phyloP scores from a whole-genome alignment of 2,113 vertebrate species.

The Leptobrachium leishanense region DNA sequence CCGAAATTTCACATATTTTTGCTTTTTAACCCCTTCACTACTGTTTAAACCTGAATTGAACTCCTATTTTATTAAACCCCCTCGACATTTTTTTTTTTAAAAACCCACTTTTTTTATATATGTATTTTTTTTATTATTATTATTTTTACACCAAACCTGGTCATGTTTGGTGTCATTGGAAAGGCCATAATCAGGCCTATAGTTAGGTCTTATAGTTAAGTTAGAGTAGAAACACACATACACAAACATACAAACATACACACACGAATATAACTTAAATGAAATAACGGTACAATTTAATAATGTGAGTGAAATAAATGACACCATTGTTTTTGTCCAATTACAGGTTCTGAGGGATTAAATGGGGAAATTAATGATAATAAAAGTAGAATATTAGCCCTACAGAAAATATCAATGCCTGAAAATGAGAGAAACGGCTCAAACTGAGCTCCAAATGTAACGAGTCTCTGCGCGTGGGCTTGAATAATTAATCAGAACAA shows the following conservation, averaged over 20 bases:
- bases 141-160: too few relatives aligned
- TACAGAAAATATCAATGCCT: constrained; percentile 9
- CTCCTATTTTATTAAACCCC: too few relatives aligned
- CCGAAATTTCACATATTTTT: neutral
- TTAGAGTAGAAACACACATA: too few relatives aligned
- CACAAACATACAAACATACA: too few relatives aligned
- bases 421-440: constrained; percentile 18
- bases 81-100: too few relatives aligned
- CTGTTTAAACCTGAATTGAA: neutral
- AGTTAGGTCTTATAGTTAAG: too few relatives aligned
- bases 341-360: constrained; percentile 1
- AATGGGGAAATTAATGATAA: neutral
- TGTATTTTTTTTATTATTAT: too few relatives aligned
- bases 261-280: too few relatives aligned
- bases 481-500: constrained; percentile 16
- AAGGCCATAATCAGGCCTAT: too few relatives aligned
- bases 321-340: constrained; percentile 2
- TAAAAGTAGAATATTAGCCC: neutral
- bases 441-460: neutral
- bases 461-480: neutral
- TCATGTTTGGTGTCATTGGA: too few relatives aligned
- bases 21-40: neutral
- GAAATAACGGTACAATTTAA: neutral
- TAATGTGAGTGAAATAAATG: constrained; percentile 5
- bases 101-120: too few relatives aligned